Conservation (phyloP, 2,113 vertebrate species). For the Fulica atra region DNA sequence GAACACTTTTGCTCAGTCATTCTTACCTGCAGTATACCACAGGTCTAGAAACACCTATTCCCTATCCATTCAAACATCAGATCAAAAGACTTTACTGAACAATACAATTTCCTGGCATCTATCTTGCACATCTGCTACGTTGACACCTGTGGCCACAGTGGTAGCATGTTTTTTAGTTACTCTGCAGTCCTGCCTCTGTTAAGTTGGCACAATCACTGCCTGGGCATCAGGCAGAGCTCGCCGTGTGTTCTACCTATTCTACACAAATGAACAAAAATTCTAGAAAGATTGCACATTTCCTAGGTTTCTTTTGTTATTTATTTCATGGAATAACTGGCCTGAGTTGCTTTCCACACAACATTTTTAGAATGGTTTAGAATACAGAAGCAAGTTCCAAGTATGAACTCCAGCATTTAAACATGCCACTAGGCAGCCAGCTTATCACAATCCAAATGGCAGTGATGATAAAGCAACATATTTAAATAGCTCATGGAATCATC, state of each 20-base stretch:
- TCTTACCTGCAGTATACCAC: background rate
- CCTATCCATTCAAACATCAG: background rate
- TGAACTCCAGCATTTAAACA: background rate
- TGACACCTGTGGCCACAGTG: background rate
- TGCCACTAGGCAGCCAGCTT: background rate
- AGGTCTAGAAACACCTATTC: background rate
- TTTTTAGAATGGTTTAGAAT: background rate
- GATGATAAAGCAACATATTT: background rate
- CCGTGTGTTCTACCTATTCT: background rate
- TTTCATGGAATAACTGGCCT: background rate
- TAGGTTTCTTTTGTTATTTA: background rate
- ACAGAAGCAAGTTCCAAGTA: background rate
- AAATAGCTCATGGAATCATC: background rate
- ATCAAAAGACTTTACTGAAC: background rate
- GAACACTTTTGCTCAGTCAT: background rate
- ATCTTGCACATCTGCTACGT: background rate
- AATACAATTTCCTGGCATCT: background rate
- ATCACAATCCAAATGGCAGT: background rate
- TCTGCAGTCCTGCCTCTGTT: background rate
- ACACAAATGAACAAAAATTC: background rate
- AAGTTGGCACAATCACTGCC: background rate
- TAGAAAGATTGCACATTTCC: background rate
- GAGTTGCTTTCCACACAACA: background rate
- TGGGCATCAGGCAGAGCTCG: background rate
- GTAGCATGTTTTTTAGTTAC: background rate